Evolutionary conservation across 2,888 invertebrate species (phyloP), one percentile per base, ranked within the genome.

Genomic region (Pterostichus niger): DNA sequence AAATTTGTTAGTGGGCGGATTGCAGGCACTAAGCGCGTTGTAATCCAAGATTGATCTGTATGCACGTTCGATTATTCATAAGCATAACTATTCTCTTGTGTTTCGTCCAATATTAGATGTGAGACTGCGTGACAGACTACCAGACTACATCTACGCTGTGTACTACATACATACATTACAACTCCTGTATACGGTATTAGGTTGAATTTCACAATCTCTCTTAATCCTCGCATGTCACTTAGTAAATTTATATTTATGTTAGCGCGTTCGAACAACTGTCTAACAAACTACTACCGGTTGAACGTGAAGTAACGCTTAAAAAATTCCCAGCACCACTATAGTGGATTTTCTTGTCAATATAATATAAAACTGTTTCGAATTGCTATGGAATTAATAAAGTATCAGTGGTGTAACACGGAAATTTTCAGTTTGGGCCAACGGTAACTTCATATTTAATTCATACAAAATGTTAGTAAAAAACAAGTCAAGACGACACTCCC

Each of bases 141-240:
- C 52, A n/a, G 52, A 24, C 61, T n/a, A 11, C 17, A 24, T 31
- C 54, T 9, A 56, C 31, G 24, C 9, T 35, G 49, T 49, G 40
- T 71, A 17, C 46, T 46, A 10, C 68, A 71, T 64, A 71, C 56
- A 56, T 77, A 40, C 77, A 77, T 75, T 75, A 75, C n/a, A 73
- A 9, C 73, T 35, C 0, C 1, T n/a, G 6, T 75, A 24, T 24
- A 4, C 17, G 15, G 56, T 56, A 54, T 77, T 40, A 80, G 80
- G 71, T 80, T 71, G 71, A 71, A 71, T 71, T 35, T 33, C 68
- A 11, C 71, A 80, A 71, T 33, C 61, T 64, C 64, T 64, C 52
- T 61, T 79, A 79, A 79, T 79, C 79, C 79, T 61, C 10, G 11
- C 54, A 71, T 80, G 71, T 80, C 71, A 71, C 77, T 77, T 40